These are phyloP conservation scores for Meandrusa payeni DNA, from an alignment of 2,888 invertebrate genomes.

Conservation along the genomic window DNA sequence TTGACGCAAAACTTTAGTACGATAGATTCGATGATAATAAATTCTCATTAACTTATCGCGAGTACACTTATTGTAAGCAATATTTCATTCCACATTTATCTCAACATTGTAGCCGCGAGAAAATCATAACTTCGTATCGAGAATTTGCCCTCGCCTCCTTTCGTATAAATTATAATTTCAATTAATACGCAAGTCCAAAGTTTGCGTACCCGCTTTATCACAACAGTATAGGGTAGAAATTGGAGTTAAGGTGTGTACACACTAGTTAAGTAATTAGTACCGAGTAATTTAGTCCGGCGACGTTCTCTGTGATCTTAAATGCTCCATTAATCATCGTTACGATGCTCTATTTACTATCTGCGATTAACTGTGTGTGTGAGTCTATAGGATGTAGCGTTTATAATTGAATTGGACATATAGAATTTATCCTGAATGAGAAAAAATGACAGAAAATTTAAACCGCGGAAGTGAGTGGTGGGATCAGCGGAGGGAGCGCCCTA, in stretches of 20 bases:
- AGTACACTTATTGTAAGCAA: background rate
- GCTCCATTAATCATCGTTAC: too few relatives aligned
- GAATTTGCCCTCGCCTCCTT: slow-evolving; percentile 1
- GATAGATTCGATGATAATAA: background rate
- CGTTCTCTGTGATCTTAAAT: too few relatives aligned
- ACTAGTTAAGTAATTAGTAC: slow-evolving; percentile 8
- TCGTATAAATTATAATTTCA: slow-evolving; percentile 18
- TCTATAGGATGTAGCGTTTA: too few relatives aligned
- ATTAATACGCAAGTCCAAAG: slow-evolving; percentile 17
- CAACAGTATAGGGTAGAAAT: background rate
- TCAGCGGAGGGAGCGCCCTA: too few relatives aligned
- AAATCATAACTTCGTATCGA: slow-evolving; percentile 13
- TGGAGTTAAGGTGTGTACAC: slow-evolving; percentile 4
- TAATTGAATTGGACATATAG: too few relatives aligned
- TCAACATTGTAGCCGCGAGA: slow-evolving; percentile 3
- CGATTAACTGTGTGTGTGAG: too few relatives aligned
- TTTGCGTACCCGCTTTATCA: slow-evolving; percentile 17
- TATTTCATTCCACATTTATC: slow-evolving; percentile 6
- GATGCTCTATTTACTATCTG: too few relatives aligned
- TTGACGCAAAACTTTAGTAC: too few relatives aligned
- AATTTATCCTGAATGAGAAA: too few relatives aligned
- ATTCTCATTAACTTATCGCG: background rate
- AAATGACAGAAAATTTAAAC: too few relatives aligned
- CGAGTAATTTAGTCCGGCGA: too few relatives aligned
- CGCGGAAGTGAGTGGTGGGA: too few relatives aligned